These are phyloP conservation scores for Lophochroa leadbeateri DNA, from an alignment of 2,113 vertebrate species.

Conservation along the genomic window DNA sequence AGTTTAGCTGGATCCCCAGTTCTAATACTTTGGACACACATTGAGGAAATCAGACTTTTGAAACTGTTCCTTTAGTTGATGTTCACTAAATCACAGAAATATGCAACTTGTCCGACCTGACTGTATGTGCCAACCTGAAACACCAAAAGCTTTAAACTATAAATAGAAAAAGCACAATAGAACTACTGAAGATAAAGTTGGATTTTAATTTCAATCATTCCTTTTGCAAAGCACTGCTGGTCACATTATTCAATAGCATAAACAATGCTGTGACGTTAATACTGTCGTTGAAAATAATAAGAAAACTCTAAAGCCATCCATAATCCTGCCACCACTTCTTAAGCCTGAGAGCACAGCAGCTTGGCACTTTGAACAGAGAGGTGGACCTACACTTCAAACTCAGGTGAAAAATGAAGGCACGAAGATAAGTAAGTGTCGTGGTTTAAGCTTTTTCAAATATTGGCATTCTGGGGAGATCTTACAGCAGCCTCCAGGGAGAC, in stretches of 20 bases:
- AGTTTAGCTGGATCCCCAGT: not conserved
- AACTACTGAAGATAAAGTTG: not conserved
- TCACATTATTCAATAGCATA: not conserved
- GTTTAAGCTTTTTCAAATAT: not conserved
- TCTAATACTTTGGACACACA: not conserved
- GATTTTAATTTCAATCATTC: slow-evolving; percentile 16
- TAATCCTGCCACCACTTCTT: not conserved
- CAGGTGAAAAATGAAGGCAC: not conserved
- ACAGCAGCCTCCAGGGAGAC: not conserved
- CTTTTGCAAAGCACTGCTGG: not conserved
- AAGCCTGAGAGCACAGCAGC: not conserved
- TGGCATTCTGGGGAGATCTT: not conserved
- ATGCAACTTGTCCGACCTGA: not conserved
- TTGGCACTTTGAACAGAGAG: not conserved
- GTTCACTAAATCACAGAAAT: not conserved
- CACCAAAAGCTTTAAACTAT: not conserved
- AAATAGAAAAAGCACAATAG: slow-evolving; percentile 7
- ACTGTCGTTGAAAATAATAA: not conserved
- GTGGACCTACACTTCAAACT: not conserved
- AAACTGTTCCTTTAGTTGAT: not conserved
- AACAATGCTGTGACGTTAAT: not conserved
- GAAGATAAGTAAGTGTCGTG: not conserved
- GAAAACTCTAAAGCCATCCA: not conserved
- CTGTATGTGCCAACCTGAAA: not conserved
- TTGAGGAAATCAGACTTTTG: not conserved